Percentiles rank a stretch among this genome's conserved stretches.
phyloP scores from a whole-genome alignment of 2,113 vertebrate species.

The Myrmecophaga tridactyla region DNA sequence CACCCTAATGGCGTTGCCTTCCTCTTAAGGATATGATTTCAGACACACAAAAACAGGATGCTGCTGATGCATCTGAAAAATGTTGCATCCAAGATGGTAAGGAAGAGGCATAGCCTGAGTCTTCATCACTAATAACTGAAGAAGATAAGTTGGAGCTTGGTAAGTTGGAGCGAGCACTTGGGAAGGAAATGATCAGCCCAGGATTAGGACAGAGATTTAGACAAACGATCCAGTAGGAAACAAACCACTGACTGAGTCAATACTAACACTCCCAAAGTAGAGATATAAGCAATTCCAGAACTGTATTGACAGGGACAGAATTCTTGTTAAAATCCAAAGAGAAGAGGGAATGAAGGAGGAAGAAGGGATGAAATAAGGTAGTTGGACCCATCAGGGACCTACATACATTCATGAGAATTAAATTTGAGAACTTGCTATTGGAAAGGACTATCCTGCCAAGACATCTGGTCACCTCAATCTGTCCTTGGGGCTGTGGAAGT shows the following conservation, averaged over 20 bases:
- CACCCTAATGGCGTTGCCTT: background rate
- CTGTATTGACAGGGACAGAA: accelerated
- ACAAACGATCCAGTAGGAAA: background rate
- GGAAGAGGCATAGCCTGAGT: background rate
- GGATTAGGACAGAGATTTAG: background rate
- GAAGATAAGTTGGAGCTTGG: background rate
- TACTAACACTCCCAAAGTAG: accelerated
- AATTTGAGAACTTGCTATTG: background rate
- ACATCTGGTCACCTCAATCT: background rate
- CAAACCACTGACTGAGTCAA: background rate
- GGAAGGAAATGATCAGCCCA: background rate
- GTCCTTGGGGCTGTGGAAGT: background rate
- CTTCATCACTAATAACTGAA: background rate
- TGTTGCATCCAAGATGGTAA: background rate
- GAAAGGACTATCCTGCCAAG: background rate
- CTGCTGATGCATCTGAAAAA: background rate
- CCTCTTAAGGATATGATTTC: background rate
- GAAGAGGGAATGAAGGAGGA: background rate
- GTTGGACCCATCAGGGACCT: background rate
- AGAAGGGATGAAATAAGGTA: background rate
- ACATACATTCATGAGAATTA: background rate
- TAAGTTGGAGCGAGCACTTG: background rate
- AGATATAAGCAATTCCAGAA: background rate
- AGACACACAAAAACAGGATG: background rate
- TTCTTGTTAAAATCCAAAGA: background rate